Base-by-base conservation (phyloP, 2,797 vertebrate genomes). In the Eleutherodactylus coqui region DNA sequence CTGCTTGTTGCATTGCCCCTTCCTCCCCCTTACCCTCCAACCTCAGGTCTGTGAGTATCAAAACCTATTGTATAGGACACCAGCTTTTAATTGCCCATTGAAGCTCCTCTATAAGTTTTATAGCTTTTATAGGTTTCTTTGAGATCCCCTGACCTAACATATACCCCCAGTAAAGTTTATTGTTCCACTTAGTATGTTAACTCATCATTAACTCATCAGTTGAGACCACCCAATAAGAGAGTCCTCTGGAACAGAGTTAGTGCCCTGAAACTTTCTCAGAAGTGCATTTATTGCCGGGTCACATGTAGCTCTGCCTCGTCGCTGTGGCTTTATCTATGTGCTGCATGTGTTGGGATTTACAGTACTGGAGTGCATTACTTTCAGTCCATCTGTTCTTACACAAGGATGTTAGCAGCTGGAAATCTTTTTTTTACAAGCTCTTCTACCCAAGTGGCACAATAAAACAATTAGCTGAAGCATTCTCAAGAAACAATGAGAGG, bases 401-500 rank as follows among this genome's bases (percentile, higher is more conserved):
- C 29, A 76, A n/a, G 58, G 27, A 84, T 67, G 58, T 34, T 36
- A 84, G 41, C 82, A 84, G 82, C 82, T 84, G 82, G 72, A 62
- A 82, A 51, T 14, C 70, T 73, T 45, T 84, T 45, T 84, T 77
- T 64, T 76, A 84, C 41, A 84, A 77, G 73, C 43, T 29, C 49
- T 73, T 86, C 67, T 19, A 34, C 47, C 43, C 70, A 34, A 55
- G 72, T 19, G 13, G 55, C 43, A 75, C 78, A 81, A 82, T 67
- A 64, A 73, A 75, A 86, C 85, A 86, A 86, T 81, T 75, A 73
- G 67, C 36, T 27, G 17, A 73, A 73, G 77, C 45, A 41, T 86
- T 82, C 34, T 21, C 2, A 29, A n/a, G 75, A 41, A 79, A 75
- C 64, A 87, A 87, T 79, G 81, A 38, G 75, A 79, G 77, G 10